These are phyloP conservation scores for Mesorhabditis sp. DNA, from an alignment of 2,888 invertebrate species.

Conservation along the genomic window DNA sequence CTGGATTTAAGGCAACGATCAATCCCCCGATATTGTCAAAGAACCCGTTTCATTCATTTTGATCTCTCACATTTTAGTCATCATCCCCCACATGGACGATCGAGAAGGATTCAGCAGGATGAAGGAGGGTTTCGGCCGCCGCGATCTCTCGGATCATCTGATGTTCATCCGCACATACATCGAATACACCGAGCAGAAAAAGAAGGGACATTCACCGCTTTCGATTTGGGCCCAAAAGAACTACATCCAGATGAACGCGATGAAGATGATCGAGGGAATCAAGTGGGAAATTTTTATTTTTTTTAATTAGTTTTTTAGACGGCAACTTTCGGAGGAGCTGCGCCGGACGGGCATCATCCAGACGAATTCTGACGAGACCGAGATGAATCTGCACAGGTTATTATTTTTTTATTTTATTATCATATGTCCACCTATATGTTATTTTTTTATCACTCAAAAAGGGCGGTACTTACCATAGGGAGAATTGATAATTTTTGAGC, in stretches of 20 bases:
- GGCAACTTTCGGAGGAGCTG: constrained; percentile 49
- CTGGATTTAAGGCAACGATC: too few relatives aligned
- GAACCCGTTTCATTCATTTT: not conserved
- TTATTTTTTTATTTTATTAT: not conserved
- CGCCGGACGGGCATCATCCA: constrained; percentile 38
- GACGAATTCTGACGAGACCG: constrained; percentile 62
- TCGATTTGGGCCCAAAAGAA: constrained; percentile 72
- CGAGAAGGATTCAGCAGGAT: constrained; percentile 64
- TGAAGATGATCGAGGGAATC: constrained; percentile 85
- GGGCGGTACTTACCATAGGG: too few relatives aligned
- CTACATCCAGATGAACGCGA: constrained; percentile 75
- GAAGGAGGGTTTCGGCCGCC: constrained; percentile 72
- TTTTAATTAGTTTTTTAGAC: constrained; percentile 4
- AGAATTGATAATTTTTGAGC: too few relatives aligned
- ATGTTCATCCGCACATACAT: constrained; percentile 68
- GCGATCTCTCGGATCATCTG: constrained; percentile 84
- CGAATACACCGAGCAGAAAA: constrained; percentile 70
- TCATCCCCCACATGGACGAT: constrained; percentile 29
- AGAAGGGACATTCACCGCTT: not conserved
- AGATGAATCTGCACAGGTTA: constrained; percentile 69
- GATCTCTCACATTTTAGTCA: constrained; percentile 57
- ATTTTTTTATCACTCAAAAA: not conserved
- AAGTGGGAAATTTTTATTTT: constrained; percentile 60
- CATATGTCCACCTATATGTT: not conserved
- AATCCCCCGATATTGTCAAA: too few relatives aligned